phyloP scores from a whole-genome alignment of 2,113 vertebrate genomes.

The Leptobrachium ailaonicum region DNA sequence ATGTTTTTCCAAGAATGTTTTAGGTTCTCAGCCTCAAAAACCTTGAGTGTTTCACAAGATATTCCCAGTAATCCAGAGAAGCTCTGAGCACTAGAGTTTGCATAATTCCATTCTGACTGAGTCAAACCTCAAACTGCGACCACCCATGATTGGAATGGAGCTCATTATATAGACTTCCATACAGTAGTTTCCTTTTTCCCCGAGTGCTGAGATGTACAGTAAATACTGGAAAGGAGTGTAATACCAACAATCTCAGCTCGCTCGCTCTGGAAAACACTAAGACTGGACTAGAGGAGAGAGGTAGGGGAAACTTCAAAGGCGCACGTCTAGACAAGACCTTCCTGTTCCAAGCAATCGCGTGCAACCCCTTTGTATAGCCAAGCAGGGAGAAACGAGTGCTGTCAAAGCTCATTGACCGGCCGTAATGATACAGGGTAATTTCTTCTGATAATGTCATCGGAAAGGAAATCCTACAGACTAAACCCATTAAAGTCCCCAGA shows the following conservation, averaged over 20 bases:
- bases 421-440: slow-evolving; percentile 71
- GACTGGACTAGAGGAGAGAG: slow-evolving; percentile 51
- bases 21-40: slow-evolving; percentile 12
- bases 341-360: slow-evolving; percentile 59
- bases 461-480: slow-evolving; percentile 82
- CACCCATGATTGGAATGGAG: slow-evolving; percentile 50
- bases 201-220: slow-evolving; percentile 21
- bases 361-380: slow-evolving; percentile 46
- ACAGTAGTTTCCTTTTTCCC: slow-evolving; percentile 46
- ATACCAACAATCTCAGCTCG: neutral
- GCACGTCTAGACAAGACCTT: slow-evolving; percentile 70
- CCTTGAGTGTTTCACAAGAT: slow-evolving; percentile 24
- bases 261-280: slow-evolving; percentile 2
- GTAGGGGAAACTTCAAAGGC: slow-evolving; percentile 69
- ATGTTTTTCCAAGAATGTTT: neutral
- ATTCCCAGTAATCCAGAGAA: slow-evolving; percentile 28
- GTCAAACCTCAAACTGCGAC: slow-evolving; percentile 30
- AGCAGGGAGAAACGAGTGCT: slow-evolving; percentile 59
- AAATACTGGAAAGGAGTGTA: slow-evolving; percentile 30
- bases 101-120: slow-evolving; percentile 25
- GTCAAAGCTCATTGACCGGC: slow-evolving; percentile 70
- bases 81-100: slow-evolving; percentile 9
- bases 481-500: slow-evolving; percentile 75
- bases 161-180: slow-evolving; percentile 50
- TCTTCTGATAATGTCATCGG: slow-evolving; percentile 75